Evolutionary conservation across 2,888 invertebrate species (phyloP).

Genomic region (Ochropacha duplaris): DNA sequence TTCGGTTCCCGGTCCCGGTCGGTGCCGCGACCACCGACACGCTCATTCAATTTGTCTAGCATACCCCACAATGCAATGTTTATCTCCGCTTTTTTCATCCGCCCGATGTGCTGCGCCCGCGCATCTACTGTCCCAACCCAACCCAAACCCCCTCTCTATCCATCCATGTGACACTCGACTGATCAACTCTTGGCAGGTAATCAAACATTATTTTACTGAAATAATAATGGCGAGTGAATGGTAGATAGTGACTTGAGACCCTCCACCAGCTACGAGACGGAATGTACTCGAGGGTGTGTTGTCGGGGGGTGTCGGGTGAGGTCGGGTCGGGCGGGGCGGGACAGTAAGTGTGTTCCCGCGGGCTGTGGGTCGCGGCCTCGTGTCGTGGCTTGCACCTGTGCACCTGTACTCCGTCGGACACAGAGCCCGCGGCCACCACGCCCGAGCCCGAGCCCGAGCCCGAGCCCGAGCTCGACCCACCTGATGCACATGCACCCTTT

Average conservation of each 20-base stretch:
- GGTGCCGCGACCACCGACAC: constrained; percentile 32
- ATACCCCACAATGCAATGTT: constrained; percentile 39
- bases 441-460: not conserved
- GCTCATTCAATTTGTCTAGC: constrained; percentile 58
- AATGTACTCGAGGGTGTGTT: not conserved
- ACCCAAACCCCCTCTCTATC: no score
- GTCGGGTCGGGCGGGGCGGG: constrained; percentile 3
- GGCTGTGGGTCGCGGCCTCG: constrained; percentile 20
- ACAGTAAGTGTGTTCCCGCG: constrained; percentile 15
- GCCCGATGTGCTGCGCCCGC: not conserved
- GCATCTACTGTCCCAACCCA: constrained; percentile 7
- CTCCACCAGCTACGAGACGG: no score
- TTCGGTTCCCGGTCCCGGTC: constrained; percentile 9
- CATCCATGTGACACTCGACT: not conserved
- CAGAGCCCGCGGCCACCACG: not conserved
- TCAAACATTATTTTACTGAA: not conserved
- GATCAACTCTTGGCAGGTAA: not conserved
- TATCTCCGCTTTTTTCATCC: no score
- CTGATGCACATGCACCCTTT: not conserved
- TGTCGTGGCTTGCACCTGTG: not conserved
- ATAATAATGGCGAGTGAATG: not conserved
- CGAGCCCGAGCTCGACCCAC: not conserved
- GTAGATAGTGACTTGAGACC: no score
- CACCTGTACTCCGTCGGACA: no score
- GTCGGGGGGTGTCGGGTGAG: not conserved